Base-by-base conservation (phyloP, 1,140 invertebrate genomes). In the Streblospio benedicti region DNA sequence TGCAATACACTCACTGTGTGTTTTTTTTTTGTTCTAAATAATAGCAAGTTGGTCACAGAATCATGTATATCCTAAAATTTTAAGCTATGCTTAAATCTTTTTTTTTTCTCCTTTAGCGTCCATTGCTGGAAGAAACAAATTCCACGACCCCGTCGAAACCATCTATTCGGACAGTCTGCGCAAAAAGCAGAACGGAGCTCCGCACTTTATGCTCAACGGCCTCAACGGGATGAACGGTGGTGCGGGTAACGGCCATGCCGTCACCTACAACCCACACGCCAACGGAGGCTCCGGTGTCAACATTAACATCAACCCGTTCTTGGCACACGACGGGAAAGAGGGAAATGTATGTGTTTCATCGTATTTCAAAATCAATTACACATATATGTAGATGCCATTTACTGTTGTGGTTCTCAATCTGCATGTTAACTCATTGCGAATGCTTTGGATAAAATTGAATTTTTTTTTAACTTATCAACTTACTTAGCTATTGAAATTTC, bases 121-220 rank as follows among this genome's bases (percentile, higher is more conserved):
- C 9, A 65, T 71, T 59, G 69, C 67, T 55, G 68, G 65, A 1
- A 55, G 66, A 18, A 58, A 59, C 52, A 76, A 74, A 61, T 76
- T 71, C 52, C 67, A 71, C 33, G 74, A 76, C 55, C 66, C 72
- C 27, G 60, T 71, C n/a, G 68, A 71, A 57, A 59, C 69, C 41
- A 74, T 74, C 44, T 70, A 72, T 52, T 53, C 64, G 0, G 71
- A 72, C 56, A 70, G 65, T 57, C 52, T 71, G 35, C 57, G 67
- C 1, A 72, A 71, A 50, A 72, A 72, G 57, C 62, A 72, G 57
- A 52, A 67, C 23, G 69, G 67, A 58, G 68, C 44, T n/a, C 4
- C 9, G 2, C 66, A 69, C 25, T 59, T 64, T 31, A 28, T 56
- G 23, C 49, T 68, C 6, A 69, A 69, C 43, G 67, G 57, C 18